Conservation (phyloP, 2,113 vertebrate species). For the Silurus asotus region DNA sequence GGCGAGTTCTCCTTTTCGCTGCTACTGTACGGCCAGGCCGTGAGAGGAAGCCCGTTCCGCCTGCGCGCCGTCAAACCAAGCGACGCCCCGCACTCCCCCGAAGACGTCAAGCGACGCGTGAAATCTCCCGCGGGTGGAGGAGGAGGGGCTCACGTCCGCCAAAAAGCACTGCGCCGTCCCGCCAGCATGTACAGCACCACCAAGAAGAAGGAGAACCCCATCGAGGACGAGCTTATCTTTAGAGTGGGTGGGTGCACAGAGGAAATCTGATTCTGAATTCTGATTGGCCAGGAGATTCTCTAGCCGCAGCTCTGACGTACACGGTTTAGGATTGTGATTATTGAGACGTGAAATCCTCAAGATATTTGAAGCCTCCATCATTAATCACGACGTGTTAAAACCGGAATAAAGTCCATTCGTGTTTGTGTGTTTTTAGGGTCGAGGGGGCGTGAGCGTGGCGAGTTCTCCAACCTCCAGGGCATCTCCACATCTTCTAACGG, state of each 20-base stretch:
- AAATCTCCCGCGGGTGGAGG: slow-evolving; percentile 87
- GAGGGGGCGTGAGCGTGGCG: slow-evolving; percentile 89
- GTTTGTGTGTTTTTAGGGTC: slow-evolving; percentile 72
- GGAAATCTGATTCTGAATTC: too few species aligned
- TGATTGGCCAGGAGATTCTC: too few species aligned
- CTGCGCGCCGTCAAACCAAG: slow-evolving; percentile 81
- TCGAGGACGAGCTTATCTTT: slow-evolving; percentile 80
- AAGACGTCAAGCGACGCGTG: slow-evolving; percentile 89
- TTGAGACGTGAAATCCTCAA: too few species aligned
- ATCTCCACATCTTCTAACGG: slow-evolving; percentile 87
- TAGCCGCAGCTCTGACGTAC: too few species aligned
- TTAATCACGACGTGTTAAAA: too few species aligned
- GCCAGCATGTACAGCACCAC: slow-evolving; percentile 96
- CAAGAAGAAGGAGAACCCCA: slow-evolving; percentile 86
- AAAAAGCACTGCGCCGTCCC: slow-evolving; percentile 90
- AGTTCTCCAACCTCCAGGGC: slow-evolving; percentile 96
- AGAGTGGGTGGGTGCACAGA: slow-evolving; percentile 79
- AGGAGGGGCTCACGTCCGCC: slow-evolving; percentile 80
- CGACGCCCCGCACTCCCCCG: slow-evolving; percentile 85
- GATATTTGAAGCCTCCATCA: too few species aligned
- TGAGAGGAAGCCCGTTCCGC: slow-evolving; percentile 88
- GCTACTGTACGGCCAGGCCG: slow-evolving; percentile 85
- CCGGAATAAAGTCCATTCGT: neutral
- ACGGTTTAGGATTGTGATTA: too few species aligned
- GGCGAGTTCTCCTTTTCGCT: slow-evolving; percentile 86